These are phyloP conservation scores for Mythimna impura DNA, from an alignment of 2,888 invertebrate genomes.

Conservation along the genomic window DNA sequence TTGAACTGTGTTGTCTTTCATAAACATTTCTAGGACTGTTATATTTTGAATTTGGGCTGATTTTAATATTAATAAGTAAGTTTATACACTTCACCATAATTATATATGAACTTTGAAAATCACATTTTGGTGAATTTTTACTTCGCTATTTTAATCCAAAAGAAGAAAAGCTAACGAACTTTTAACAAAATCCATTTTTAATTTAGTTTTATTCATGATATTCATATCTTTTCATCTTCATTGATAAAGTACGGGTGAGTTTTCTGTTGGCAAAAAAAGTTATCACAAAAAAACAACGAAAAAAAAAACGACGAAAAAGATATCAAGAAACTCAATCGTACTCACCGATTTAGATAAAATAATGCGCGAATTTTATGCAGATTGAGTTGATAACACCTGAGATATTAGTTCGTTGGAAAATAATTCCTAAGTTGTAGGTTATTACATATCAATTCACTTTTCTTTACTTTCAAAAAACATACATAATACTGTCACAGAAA, in stretches of 20 bases:
- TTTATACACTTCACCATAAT: constrained; percentile 25
- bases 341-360: not conserved
- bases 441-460: not conserved
- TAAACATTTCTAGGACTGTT: constrained; percentile 11
- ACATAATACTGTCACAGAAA: no score
- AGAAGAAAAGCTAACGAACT: not conserved
- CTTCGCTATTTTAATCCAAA: not conserved
- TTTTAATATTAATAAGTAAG: constrained; percentile 37
- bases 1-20: constrained; percentile 20
- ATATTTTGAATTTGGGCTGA: not conserved
- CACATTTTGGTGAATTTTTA: constrained; percentile 8
- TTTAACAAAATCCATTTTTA: not conserved
- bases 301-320: constrained; percentile 3
- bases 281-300: constrained; percentile 7
- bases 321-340: not conserved
- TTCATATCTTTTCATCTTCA: not conserved
- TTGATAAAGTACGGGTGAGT: not conserved
- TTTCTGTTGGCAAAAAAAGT: constrained; percentile 15
- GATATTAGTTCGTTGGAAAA: not conserved
- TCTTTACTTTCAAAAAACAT: not conserved
- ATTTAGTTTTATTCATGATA: not conserved
- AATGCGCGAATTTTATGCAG: not conserved
- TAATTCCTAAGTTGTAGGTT: constrained; percentile 22
- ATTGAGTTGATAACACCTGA: not conserved
- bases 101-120: constrained; percentile 34